phyloP scores from a whole-genome alignment of 30 jellyfish, hydroid and myxozoan genomes.

The Aurelia sp. region DNA sequence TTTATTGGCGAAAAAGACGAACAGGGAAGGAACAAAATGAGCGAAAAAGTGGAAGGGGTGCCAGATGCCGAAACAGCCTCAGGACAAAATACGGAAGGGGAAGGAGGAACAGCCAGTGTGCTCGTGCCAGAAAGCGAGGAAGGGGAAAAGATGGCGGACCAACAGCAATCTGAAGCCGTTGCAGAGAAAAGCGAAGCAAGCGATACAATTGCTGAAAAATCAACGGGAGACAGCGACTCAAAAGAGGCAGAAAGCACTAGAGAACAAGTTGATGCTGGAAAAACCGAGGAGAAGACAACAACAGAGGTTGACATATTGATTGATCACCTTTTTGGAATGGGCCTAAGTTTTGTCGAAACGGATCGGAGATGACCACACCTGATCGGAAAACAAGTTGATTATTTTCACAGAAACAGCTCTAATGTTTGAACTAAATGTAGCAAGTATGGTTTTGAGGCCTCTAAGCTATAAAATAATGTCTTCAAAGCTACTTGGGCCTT shows the following conservation, averaged over 20 bases:
- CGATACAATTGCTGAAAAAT: background rate
- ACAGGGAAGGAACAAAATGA: background rate
- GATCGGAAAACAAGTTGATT: too few relatives aligned
- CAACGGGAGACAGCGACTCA: background rate
- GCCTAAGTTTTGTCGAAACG: background rate
- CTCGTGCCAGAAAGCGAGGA: background rate
- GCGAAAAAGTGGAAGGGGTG: background rate
- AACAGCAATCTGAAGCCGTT: background rate
- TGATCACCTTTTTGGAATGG: background rate
- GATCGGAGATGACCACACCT: too few relatives aligned
- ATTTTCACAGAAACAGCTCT: too few relatives aligned
- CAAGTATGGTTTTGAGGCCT: too few relatives aligned
- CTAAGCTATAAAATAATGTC: too few relatives aligned
- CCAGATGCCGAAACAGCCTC: background rate
- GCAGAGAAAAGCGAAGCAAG: background rate
- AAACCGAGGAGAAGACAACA: slow-evolving; percentile 6
- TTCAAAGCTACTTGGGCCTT: too few relatives aligned
- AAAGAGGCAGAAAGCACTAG: background rate
- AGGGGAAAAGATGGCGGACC: slow-evolving; percentile 6
- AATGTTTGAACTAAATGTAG: too few relatives aligned
- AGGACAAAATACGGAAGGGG: background rate
- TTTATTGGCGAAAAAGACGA: background rate
- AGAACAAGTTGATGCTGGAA: background rate
- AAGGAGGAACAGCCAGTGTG: background rate
- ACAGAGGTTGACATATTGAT: slow-evolving; percentile 12